phyloP scores from a whole-genome alignment of 1,140 invertebrate genomes.

The Ectropis grisescens region DNA sequence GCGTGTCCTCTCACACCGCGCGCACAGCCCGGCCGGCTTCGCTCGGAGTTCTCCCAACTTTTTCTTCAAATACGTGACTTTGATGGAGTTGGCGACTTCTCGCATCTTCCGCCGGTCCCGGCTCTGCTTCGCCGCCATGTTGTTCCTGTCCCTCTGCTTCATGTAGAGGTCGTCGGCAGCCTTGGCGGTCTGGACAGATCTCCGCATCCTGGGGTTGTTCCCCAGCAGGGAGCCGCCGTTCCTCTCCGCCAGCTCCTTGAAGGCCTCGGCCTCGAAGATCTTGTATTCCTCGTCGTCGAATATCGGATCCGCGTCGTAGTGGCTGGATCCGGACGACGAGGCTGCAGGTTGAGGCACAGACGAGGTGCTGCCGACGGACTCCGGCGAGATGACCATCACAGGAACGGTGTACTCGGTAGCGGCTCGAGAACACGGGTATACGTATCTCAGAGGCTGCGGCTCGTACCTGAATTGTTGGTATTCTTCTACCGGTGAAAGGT shows the following conservation, averaged over 20 bases:
- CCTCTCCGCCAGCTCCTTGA: constrained; percentile 33
- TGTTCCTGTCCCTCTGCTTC: constrained; percentile 92
- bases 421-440: constrained; percentile 3
- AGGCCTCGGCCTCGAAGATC: constrained; percentile 20
- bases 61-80: constrained; percentile 76
- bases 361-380: constrained; percentile 6
- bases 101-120: constrained; percentile 89
- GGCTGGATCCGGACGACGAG: too few relatives aligned
- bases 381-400: constrained; percentile 14
- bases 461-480: not conserved
- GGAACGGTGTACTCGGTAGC: constrained; percentile 4
- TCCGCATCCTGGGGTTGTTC: constrained; percentile 34
- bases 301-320: constrained; percentile 7
- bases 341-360: not conserved
- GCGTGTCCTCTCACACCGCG: too few relatives aligned
- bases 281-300: constrained; percentile 11
- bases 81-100: constrained; percentile 93
- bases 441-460: not conserved
- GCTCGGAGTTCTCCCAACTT: constrained; percentile 17
- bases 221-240: constrained; percentile 32
- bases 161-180: constrained; percentile 82
- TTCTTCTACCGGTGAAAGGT: too few relatives aligned
- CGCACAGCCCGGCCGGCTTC: constrained; percentile 8
- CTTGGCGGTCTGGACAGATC: constrained; percentile 63
- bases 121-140: constrained; percentile 94